phyloP scores from a whole-genome alignment of 2,113 vertebrate species.

The Heloderma charlesbogerti region DNA sequence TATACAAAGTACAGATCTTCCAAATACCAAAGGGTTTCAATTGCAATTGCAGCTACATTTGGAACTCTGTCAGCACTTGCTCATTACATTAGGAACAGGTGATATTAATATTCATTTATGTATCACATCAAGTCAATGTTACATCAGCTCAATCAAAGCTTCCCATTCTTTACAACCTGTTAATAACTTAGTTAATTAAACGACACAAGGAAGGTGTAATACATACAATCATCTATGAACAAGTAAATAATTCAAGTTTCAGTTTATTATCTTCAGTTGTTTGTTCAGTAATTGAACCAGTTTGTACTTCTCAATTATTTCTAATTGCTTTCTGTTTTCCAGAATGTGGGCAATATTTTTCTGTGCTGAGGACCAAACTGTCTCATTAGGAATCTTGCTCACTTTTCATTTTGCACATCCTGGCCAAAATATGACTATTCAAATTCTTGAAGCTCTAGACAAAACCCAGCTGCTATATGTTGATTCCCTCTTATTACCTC shows the following conservation, averaged over 20 bases:
- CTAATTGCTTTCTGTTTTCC: conserved; percentile 23
- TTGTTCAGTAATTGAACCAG: conserved; percentile 27
- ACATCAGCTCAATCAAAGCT: conserved; percentile 42
- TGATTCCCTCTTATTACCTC: neutral
- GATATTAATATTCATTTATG: conserved; percentile 31
- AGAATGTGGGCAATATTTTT: conserved; percentile 6
- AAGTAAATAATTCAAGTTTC: conserved; percentile 53
- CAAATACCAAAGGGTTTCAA: neutral
- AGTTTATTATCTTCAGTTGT: conserved; percentile 40
- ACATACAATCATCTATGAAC: conserved; percentile 55
- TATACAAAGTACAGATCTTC: neutral
- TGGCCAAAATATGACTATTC: conserved; percentile 1
- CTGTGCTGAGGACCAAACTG: conserved; percentile 17
- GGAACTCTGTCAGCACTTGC: neutral
- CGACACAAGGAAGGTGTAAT: conserved; percentile 48
- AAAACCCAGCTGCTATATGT: neutral
- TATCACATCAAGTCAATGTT: conserved; percentile 22
- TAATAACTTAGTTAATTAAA: conserved; percentile 62
- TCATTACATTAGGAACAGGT: conserved; percentile 25
- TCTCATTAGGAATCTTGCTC: neutral
- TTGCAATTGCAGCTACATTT: neutral
- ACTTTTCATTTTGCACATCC: neutral
- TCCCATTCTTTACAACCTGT: conserved; percentile 60
- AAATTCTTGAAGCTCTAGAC: neutral
- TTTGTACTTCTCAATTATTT: conserved; percentile 45